Evolutionary conservation across 2,797 vertebrate genomes (phyloP), one percentile per base, ranked within the genome.

Genomic region (Caiman crocodilus): DNA sequence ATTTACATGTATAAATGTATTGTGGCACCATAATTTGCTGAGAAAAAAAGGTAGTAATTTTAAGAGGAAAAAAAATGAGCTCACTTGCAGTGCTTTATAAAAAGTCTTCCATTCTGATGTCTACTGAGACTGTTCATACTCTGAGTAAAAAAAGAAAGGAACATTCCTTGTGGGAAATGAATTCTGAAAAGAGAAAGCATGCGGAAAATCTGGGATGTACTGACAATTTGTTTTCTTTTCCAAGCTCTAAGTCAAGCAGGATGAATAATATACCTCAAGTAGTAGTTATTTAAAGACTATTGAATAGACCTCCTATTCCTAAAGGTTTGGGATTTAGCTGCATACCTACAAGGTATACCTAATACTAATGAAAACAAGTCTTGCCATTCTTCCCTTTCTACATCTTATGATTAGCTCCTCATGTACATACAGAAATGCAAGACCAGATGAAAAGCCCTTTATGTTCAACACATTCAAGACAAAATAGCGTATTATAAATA

Each of bases 271-370:
- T 21, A 69, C 87, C 96, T 94, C 78, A 92, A 95, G 90, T 97
- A 93, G 86, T 79, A 55, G 92, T 96, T 95, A 95, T 88, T 96
- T 96, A 96, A 97, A 97, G 76, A 74, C 32, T 94, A 95, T 90
- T 96, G 93, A 95, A 94, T 95, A 96, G 96, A 93, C 93, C 95
- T 96, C 91, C 89, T 85, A 69, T 95, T 87, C 60, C 91, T 97
- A 92, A 96, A 97, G 78, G 63, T 86, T 89, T 82, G 82, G 60
- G 88, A 97, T 85, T 96, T 84, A 50, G 18, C 59, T 93, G 67
- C 82, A 92, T 57, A 57, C 84, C 95, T 92, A 88, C 94, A 59
- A 15, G 7, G 7, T 5, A 61, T n/a, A n/a, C n/a, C 21, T 23
- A 83, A 18, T 14, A 82, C n/a, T 8, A 82, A 71, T 14, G 81